These are phyloP conservation scores for Urocolius indicus DNA, from an alignment of 2,113 vertebrate species.

Conservation along the genomic window DNA sequence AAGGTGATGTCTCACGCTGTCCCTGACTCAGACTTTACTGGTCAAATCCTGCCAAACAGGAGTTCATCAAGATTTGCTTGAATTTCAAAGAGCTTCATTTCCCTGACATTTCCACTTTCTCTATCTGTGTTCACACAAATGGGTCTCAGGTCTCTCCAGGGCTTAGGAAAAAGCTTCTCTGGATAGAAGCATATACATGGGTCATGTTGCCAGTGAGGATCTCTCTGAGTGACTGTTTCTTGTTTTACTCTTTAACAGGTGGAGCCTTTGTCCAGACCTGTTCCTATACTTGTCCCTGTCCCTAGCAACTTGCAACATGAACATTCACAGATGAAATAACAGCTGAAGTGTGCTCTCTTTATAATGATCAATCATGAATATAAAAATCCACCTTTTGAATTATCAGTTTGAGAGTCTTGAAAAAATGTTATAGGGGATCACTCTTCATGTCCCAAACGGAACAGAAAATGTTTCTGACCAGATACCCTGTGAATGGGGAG, in stretches of 20 bases:
- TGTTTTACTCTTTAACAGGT: background rate
- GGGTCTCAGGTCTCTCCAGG: background rate
- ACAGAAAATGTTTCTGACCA: background rate
- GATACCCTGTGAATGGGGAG: background rate
- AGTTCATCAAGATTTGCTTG: constrained; percentile 22
- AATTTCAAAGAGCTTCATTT: constrained; percentile 21
- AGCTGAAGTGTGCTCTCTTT: background rate
- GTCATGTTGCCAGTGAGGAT: background rate
- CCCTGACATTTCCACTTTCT: constrained; percentile 40
- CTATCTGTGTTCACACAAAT: constrained; percentile 28
- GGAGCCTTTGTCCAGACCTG: background rate
- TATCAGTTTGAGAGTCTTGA: background rate
- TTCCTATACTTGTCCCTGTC: background rate
- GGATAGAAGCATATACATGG: background rate
- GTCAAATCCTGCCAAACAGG: background rate
- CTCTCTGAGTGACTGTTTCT: background rate
- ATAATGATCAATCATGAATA: background rate
- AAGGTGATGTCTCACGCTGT: background rate
- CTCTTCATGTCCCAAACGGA: background rate
- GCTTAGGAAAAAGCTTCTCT: background rate
- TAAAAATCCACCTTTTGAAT: background rate
- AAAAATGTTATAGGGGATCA: background rate
- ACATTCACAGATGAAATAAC: background rate
- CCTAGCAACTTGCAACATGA: background rate
- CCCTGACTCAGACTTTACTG: background rate